Base-by-base conservation (phyloP, 2,113 vertebrate species). In the Tursiops truncatus region DNA sequence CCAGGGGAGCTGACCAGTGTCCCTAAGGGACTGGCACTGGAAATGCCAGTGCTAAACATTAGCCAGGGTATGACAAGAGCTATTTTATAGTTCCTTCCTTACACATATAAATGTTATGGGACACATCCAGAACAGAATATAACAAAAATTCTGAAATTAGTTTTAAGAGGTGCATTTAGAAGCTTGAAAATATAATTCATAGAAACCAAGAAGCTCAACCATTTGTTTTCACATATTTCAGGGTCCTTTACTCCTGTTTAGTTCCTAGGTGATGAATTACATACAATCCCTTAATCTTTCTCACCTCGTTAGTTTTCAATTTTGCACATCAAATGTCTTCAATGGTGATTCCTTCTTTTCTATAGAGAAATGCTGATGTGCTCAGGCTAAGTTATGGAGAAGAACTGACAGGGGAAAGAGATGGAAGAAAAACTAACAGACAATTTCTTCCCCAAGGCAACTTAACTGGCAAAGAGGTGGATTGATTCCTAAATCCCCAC, bases 291-390 rank as follows among this genome's bases (percentile, higher is more conserved):
- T 91, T 84, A 83, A 47, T 82, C 50, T 89, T 95, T 96, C 74
- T 82, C n/a, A 92, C 63, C 50, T 95, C 77, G 82, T 85, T 96
- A 95, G 77, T 89, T 97, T 95, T 86, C 67, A 94, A 7, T 81
- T 77, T 96, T 93, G 53, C 13, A 76, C 53, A 93, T 91, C 36
- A 65, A 60, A 50, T 73, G 58, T 60, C 31, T 96, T 74, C 86
- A 80, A 5, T 58, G n/a, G 25, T 53, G 60, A 89, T 8, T 44
- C 33, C 44, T 74, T 58, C 14, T 85, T 84, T 91, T 82, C 60
- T 89, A 10, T 0, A 62, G 81, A 89, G 23, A 93, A 58, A 68
- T 62, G 28, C 44, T 14, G 17, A 47, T 68, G 44, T 91, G 50
- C 58, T 93, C 23, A 93, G 31, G 41, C 23, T 85, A 31, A 13